Evolutionary conservation across 2,888 invertebrate genomes (phyloP).

Genomic region (Tachina fera): DNA sequence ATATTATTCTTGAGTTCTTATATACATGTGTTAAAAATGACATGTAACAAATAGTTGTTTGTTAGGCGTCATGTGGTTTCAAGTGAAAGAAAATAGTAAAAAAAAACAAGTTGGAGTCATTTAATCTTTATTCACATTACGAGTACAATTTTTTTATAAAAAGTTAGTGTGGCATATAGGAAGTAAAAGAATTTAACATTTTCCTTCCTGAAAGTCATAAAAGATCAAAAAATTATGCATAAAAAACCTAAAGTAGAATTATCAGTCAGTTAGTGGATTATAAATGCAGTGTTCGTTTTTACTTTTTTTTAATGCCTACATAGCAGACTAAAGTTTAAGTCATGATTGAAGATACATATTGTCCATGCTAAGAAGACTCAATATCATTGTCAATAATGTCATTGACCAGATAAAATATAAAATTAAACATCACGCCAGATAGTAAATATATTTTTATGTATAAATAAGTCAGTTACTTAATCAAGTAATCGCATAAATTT

Average conservation of each 20-base stretch:
- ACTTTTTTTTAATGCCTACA: neutral
- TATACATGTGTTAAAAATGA: constrained; percentile 68
- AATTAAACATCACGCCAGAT: neutral
- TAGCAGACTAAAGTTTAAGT: constrained; percentile 20
- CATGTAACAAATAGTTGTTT: constrained; percentile 71
- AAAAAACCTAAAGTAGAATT: constrained; percentile 35
- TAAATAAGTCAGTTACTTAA: neutral
- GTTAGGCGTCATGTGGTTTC: constrained; percentile 70
- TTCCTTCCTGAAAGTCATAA: constrained; percentile 40
- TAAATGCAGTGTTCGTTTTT: constrained; percentile 8
- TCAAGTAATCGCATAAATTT: neutral
- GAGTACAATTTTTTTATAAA: neutral
- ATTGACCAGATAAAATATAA: constrained; percentile 8
- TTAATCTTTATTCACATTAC: constrained; percentile 44
- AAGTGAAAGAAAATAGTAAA: constrained; percentile 63
- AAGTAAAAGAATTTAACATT: constrained; percentile 47
- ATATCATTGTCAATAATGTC: constrained; percentile 48
- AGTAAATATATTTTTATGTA: neutral
- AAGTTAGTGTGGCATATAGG: neutral
- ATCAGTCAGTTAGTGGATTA: constrained; percentile 7
- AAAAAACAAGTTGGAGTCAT: constrained; percentile 57
- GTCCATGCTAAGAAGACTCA: neutral
- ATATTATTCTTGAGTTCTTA: constrained; percentile 48
- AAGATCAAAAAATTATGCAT: constrained; percentile 44
- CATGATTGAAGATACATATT: constrained; percentile 41